phyloP scores from a whole-genome alignment of 2,888 invertebrate species.

The Cheilosia vulpina region DNA sequence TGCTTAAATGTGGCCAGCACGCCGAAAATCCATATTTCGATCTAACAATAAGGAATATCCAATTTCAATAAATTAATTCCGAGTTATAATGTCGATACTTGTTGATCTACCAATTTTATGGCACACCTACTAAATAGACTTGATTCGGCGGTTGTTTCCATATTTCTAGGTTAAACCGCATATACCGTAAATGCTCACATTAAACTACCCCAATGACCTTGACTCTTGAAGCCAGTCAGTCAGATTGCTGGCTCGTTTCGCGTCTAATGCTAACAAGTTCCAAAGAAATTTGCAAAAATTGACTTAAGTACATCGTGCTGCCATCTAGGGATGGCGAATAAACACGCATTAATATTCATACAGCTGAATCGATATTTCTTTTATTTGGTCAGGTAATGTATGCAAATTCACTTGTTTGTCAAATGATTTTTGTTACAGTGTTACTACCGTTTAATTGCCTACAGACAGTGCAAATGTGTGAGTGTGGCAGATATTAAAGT shows the following conservation, averaged over 20 bases:
- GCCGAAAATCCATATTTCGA: no score
- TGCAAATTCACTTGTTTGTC: slow-evolving; percentile 8
- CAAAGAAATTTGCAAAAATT: slow-evolving; percentile 19
- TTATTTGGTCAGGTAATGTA: slow-evolving; percentile 11
- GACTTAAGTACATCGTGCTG: slow-evolving; percentile 43
- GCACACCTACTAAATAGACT: no score
- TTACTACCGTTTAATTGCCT: slow-evolving; percentile 19
- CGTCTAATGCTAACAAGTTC: slow-evolving; percentile 25
- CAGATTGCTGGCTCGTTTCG: neutral
- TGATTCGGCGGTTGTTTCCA: no score
- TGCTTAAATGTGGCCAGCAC: no score
- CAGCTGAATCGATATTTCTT: slow-evolving; percentile 13
- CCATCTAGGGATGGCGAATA: slow-evolving; percentile 34
- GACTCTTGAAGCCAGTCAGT: no score
- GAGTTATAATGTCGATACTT: no score
- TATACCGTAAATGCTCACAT: no score
- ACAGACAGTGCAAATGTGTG: neutral
- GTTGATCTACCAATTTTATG: no score
- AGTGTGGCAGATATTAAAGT: slow-evolving; percentile 1
- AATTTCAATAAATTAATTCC: no score
- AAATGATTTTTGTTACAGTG: slow-evolving; percentile 1
- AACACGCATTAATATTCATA: slow-evolving; percentile 40
- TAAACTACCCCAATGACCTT: no score
- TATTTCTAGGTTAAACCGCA: no score
- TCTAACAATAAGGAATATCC: no score